Evolutionary conservation across 1,140 invertebrate species (phyloP).

Genomic region (Apis dorsata): DNA sequence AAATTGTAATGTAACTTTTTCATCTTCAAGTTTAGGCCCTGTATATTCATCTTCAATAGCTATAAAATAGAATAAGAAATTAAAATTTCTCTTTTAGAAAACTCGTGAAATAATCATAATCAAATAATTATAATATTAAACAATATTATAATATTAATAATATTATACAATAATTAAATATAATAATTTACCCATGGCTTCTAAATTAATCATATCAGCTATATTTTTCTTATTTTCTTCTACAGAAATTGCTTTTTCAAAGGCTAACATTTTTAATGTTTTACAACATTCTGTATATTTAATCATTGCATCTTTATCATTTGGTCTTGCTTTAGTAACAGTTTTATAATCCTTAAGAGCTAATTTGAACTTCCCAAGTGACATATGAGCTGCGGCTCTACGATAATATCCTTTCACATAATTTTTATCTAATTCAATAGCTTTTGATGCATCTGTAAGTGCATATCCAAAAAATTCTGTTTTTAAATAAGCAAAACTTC

Average conservation of each 20-base stretch:
- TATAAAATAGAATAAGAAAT: conserved; percentile 77
- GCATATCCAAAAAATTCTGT: conserved; percentile 97
- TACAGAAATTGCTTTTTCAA: conserved; percentile 98
- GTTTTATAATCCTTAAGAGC: conserved; percentile 98
- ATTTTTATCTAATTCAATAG: conserved; percentile 92
- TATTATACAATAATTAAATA: too few species aligned
- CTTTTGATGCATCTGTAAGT: conserved; percentile 93
- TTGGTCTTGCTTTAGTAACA: conserved; percentile 94
- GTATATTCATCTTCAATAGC: conserved; percentile 96
- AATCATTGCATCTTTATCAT: conserved; percentile 95
- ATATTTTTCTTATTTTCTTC: conserved; percentile 93
- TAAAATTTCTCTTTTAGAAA: background rate
- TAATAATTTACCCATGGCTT: conserved; percentile 90
- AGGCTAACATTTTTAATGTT: conserved; percentile 96
- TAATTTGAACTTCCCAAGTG: conserved; percentile 97
- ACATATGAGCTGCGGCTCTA: conserved; percentile 97
- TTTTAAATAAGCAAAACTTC: conserved; percentile 96
- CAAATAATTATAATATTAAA: too few species aligned
- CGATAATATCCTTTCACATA: conserved; percentile 98
- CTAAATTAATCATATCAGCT: conserved; percentile 92
- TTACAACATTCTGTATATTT: conserved; percentile 98
- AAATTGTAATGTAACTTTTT: conserved; percentile 91
- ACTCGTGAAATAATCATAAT: background rate
- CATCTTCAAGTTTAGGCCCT: conserved; percentile 94
- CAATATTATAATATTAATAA: too few species aligned